These are phyloP conservation scores for Folsomia candida DNA, from an alignment of 2,888 invertebrate genomes.

Conservation along the genomic window DNA sequence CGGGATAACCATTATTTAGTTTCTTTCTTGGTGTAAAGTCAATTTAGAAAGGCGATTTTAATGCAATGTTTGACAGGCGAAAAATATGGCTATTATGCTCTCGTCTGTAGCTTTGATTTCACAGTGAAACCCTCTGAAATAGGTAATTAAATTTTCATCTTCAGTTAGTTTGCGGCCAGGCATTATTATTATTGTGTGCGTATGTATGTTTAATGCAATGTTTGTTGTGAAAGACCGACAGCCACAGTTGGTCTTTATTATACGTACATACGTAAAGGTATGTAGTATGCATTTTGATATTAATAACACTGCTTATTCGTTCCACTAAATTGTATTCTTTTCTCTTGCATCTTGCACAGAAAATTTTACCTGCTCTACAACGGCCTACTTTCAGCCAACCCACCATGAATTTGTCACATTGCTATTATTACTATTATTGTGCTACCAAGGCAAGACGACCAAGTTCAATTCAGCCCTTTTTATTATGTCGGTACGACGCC, in stretches of 20 bases:
- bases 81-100: not conserved
- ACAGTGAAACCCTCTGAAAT: not conserved
- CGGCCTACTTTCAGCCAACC: not conserved
- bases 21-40: not conserved
- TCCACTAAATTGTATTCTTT: not conserved
- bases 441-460: not conserved
- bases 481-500: not conserved
- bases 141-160: not conserved
- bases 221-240: not conserved
- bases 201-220: not conserved
- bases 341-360: not conserved
- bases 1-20: not conserved
- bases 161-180: not conserved
- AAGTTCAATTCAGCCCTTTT: not conserved
- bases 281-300: not conserved
- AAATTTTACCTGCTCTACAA: not conserved
- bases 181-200: not conserved
- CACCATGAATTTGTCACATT: not conserved
- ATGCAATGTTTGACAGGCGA: not conserved
- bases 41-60: not conserved
- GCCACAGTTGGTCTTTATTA: too few species aligned
- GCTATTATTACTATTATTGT: not conserved
- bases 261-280: too few species aligned
- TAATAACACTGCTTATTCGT: constrained; percentile 5
- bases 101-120: not conserved